Evolutionary conservation across 2,888 invertebrate genomes (phyloP), one percentile per base, ranked within the genome.

Genomic region (Caenorhabditis sp.): DNA sequence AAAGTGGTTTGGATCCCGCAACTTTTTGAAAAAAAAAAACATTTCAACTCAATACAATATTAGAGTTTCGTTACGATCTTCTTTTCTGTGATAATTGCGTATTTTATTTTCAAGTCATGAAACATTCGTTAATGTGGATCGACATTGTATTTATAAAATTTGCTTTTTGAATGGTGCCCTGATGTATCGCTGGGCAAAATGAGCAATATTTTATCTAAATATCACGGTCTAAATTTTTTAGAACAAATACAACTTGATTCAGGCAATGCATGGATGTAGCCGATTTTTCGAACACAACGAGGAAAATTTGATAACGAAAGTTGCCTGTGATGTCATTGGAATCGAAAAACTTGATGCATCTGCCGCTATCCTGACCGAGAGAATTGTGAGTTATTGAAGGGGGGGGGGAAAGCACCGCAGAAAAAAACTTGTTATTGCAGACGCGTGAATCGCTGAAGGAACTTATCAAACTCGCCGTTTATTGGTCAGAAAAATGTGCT

Each of bases 281-380:
- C n/a, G n/a, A n/a, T n/a, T n/a, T n/a, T n/a, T n/a, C 9, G 47
- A 47, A 18, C 3, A 20, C 2, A 3, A 18, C 4, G 4, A 18
- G 2, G 47, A 40, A 13, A 11, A 2, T 13, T 11, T 60, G 13
- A 60, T 51, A 22, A 68, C 67, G 0, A 64, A 50, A 28, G 20
- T 8, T 8, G 13, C 35, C 2, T 74, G 74, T 26, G 80, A 80
- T 35, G 20, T 69, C 20, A 28, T 69, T 6, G 80, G 80, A 40
- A 69, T 80, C 5, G 62, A 64, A 8, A 74, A 58, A 26, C 22
- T 80, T 8, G 74, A 80, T 28, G 4, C 20, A 20, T 50, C 61
- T 0, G 74, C 72, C 1, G 22, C 51, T 15, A n/a, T 44, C 13
- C 5, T 64, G 9, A 15, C 67, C 5, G 69, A 69, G 26, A n/a